Percentiles rank a stretch among this genome's conserved stretches.
These are phyloP conservation scores for Strigamia maritima DNA, from an alignment of 2,888 invertebrate species.

Conservation along the genomic window DNA sequence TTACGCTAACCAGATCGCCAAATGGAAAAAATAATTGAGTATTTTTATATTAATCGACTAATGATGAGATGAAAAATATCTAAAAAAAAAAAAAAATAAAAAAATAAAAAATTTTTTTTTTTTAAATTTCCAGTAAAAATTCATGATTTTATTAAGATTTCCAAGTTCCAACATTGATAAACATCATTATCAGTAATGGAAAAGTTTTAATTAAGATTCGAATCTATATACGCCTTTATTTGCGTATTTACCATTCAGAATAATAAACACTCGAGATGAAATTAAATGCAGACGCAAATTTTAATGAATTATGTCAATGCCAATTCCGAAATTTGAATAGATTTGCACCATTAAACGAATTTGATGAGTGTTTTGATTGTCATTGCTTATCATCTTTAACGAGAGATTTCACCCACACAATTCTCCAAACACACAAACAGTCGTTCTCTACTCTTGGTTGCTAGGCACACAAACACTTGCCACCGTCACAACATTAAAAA, in stretches of 20 bases:
- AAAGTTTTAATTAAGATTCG: neutral
- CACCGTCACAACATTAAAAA: neutral
- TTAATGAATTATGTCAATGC: neutral
- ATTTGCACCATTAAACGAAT: neutral
- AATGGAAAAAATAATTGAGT: no score
- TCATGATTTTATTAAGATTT: neutral
- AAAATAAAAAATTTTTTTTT: no score
- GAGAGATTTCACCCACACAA: neutral
- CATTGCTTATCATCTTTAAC: neutral
- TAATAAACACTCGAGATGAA: neutral
- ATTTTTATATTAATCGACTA: no score
- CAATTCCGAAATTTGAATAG: neutral
- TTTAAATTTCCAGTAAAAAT: no score
- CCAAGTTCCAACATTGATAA: neutral
- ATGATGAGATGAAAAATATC: no score
- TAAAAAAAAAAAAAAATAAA: no score
- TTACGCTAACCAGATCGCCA: no score
- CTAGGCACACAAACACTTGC: neutral
- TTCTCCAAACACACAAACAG: neutral
- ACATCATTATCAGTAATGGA: neutral
- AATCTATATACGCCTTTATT: slow-evolving; percentile 4
- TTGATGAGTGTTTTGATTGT: neutral
- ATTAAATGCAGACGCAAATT: slow-evolving; percentile 21
- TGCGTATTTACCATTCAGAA: slow-evolving; percentile 10
- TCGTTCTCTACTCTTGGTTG: neutral